Base-by-base conservation (phyloP, 2,113 vertebrate genomes). In the Scalopus aquaticus region DNA sequence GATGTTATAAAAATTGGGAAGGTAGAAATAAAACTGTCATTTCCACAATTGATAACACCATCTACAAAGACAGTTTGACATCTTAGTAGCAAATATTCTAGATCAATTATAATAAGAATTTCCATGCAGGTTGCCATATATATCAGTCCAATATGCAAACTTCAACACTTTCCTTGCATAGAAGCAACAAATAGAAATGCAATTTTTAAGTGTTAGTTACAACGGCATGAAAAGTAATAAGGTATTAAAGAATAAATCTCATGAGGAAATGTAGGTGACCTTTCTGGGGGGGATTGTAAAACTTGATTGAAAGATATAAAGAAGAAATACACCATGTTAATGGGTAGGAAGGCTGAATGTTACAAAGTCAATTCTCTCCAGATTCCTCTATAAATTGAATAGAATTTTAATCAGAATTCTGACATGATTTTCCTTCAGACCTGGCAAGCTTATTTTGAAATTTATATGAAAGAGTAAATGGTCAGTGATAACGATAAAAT, bases 301-400 rank as follows among this genome's bases (percentile, higher is more conserved):
- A 46, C 32, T 73, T 81, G 58, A 92, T 58, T 74, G 94, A 96
- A 94, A 85, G 67, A 32, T 26, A 69, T 35, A 69, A 92, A 78
- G 64, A 32, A 78, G 91, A 88, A 94, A 60, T 69, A 37, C 20
- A n/a, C 32, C 42, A 1, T 6, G 13, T 64, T 82, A 58, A 51
- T 20, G 64, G 88, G 30, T 4, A 70, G 86, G 64, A 35, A 56
- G 69, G 58, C 32, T 22, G 44, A 15, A 5, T 37, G 30, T 15
- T 32, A 49, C 58, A 49, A 64, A 91, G 77, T 74, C 91, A 24
- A 1, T 58, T 39, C 19, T 81, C 44, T 30, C 78, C 30, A 15
- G 11, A 22, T 11, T 16, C 37, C 13, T 76, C 22, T 64, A 17
- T 28, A 54, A 72, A 39, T 13, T 16, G 80, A 91, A 11, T 9